Conservation (phyloP, 2,888 invertebrate species). For the Danaus chrysippus region DNA sequence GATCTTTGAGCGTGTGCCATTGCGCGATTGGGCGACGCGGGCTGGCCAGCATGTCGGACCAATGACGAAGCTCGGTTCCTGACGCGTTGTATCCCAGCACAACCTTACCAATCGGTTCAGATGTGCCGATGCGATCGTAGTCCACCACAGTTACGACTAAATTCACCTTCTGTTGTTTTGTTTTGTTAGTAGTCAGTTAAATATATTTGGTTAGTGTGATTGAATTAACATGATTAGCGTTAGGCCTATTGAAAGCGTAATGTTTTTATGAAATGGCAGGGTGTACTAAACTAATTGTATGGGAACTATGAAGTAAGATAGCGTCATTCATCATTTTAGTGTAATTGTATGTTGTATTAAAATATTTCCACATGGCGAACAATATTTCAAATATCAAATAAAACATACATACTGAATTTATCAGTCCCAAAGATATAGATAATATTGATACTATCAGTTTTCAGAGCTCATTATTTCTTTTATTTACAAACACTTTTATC, state of each 20-base stretch:
- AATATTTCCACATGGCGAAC: too few relatives aligned
- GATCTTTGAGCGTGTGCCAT: slow-evolving; percentile 99
- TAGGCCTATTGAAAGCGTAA: background rate
- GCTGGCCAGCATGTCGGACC: slow-evolving; percentile 99
- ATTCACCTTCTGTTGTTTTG: slow-evolving; percentile 94
- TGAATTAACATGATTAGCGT: slow-evolving; percentile 4
- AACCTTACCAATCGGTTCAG: slow-evolving; percentile 99
- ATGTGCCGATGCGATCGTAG: slow-evolving; percentile 99
- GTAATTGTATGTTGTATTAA: too few relatives aligned
- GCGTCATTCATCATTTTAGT: too few relatives aligned
- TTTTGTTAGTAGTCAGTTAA: slow-evolving; percentile 20
- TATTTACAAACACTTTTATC: background rate
- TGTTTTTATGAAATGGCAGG: background rate
- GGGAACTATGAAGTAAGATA: too few relatives aligned
- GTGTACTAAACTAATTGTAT: background rate
- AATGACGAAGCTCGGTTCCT: slow-evolving; percentile 98
- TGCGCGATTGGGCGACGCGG: slow-evolving; percentile 99
- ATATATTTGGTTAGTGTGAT: background rate
- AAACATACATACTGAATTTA: too few relatives aligned
- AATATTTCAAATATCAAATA: too few relatives aligned
- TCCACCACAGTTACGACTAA: slow-evolving; percentile 99
- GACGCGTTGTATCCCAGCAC: slow-evolving; percentile 98
- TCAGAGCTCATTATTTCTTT: background rate
- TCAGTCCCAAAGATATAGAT: too few relatives aligned
- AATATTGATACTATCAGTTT: too few relatives aligned